Evolutionary conservation across 2,113 vertebrate species (phyloP), one percentile per base, ranked within the genome.

Genomic region (Microcebus ravelobensis): DNA sequence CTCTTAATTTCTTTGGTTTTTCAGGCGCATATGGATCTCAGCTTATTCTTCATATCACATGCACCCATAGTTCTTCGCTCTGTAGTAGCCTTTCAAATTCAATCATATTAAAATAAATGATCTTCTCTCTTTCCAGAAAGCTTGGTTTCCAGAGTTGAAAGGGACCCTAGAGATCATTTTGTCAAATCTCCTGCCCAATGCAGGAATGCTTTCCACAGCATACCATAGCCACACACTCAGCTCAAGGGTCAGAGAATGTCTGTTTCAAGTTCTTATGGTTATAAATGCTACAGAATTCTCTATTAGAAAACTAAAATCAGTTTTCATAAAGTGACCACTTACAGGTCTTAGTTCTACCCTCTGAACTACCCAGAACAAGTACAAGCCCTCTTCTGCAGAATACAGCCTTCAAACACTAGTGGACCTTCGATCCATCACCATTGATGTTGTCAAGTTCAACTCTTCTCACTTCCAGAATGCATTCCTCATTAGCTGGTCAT

Each of bases 31-130:
- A 73, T 85, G 74, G 96, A 71, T 87, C 85, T 97, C 94, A 52
- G 68, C 61, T 95, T 95, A 89, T 88, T 83, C 90, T 82, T 87
- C 93, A 50, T 63, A 94, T 94, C 74, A 84, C 71, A 73, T 13
- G 50, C 29, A 57, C 59, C 93, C 70, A 95, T 55, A 42, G 8
- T 83, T 92, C 82, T 94, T 82, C 57, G 29, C 82, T 92, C 87
- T 73, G 45, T 84, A 86, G 68, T 34, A 63, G 86, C 79, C 76
- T 93, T 95, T 97, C 90, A 87, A 91, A 65, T 87, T 84, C 87
- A 94, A 92, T 93, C 89, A 25, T 80, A 90, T 81, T 90, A 95
- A 96, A 97, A 96, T 92, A 94, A 97, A 98, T 86, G 80, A 15
- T 71, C 87, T 95, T 95, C 83, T 83, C 57, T 34, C 87, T 93